These are phyloP conservation scores for Sarcophaga variegata DNA, from an alignment of 2,888 invertebrate genomes.

Conservation along the genomic window DNA sequence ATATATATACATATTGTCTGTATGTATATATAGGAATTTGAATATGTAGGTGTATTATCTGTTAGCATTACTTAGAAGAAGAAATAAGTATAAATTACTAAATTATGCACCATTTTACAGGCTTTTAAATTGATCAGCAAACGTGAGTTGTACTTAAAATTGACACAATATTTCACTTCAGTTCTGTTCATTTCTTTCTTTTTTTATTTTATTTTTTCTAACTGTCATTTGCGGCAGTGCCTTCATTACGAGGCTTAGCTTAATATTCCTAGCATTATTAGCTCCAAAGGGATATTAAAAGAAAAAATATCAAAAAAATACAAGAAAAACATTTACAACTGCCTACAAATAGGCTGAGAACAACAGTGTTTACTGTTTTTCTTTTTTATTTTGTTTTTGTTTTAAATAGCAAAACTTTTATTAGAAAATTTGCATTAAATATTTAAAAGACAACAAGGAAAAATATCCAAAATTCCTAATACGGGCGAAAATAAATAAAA, in stretches of 20 bases:
- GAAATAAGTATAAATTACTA: conserved; percentile 51
- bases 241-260: conserved; percentile 33
- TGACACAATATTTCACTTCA: conserved; percentile 39
- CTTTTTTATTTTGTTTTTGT: not conserved
- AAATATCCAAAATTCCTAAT: conserved; percentile 9
- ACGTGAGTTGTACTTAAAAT: conserved; percentile 60
- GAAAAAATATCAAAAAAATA: not conserved
- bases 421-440: conserved; percentile 51
- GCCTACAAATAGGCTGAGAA: conserved; percentile 46
- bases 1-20: not conserved
- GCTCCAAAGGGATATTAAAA: conserved; percentile 47
- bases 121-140: conserved; percentile 63
- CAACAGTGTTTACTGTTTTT: not conserved
- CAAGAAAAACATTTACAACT: not conserved
- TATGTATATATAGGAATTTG: not conserved
- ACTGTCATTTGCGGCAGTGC: not conserved
- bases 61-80: not conserved
- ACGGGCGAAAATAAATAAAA: conserved; percentile 16
- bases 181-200: not conserved
- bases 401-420: conserved; percentile 30
- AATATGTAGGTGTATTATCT: not conserved
- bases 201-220: conserved; percentile 2
- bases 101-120: conserved; percentile 57
- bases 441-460: conserved; percentile 42
- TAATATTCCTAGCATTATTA: conserved; percentile 8